Base-by-base conservation (phyloP, 2,888 invertebrate genomes). In the Erpobdella octoculata region DNA sequence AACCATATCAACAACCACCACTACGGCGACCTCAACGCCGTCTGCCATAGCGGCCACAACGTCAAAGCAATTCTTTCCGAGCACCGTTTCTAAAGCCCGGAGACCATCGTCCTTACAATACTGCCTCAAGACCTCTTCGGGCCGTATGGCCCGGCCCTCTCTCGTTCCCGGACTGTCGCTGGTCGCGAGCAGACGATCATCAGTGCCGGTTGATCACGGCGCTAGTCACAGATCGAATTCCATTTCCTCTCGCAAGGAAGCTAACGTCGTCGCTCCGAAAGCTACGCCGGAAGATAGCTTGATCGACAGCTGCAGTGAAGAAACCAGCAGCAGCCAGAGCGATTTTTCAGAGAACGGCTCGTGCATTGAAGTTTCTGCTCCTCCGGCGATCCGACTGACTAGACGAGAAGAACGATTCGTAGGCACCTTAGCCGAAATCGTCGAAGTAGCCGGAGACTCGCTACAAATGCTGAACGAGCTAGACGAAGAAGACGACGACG, bases 201-300 rank as follows among this genome's bases (percentile, higher is more conserved):
- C 33, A n/a, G 25, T 33, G 53, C 38, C 70, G 6, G 36, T 41
- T 12, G 58, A 36, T 15, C 37, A 21, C 18, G 64, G 21, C 21
- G 37, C 36, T 28, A 36, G 37, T 28, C 36, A 31, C 15, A 21
- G 41, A 28, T 21, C 28, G 9, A 28, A 25, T 35, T 64, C 66
- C 41, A 28, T n/a, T 28, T 12, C 61, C 33, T 15, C 18, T 9
- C 36, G 28, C 37, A 41, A 35, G 59, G 67, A 38, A 36, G 37
- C 48, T 21, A 35, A 33, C 53, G 66, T 71, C 8, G 38, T 74
- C 58, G 75, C 75, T 3, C 75, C 75, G 2, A 75, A 73, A 69
- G 75, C 75, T 28, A 75, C 75, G 12, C 75, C 75, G 0, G 75
- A 75, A 70, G 75, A 75, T 64, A 75, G 75, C 61, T 38, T 72